A percentile compares a stretch with the other conserved stretches of the same genome.
These are phyloP conservation scores for Morus bassanus DNA, from an alignment of 2,797 vertebrate species.

Conservation along the genomic window DNA sequence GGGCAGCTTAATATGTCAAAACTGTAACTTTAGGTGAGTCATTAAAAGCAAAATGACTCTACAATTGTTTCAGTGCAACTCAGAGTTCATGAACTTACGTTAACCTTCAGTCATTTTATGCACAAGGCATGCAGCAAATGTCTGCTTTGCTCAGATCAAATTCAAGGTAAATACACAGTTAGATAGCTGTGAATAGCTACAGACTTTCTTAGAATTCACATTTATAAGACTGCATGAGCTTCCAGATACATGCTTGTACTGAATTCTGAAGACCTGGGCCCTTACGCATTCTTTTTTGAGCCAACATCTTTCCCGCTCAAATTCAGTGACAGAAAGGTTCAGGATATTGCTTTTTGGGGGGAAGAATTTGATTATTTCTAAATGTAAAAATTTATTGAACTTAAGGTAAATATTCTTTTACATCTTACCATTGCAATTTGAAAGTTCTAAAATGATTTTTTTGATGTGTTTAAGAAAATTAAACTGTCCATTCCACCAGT, in stretches of 20 bases:
- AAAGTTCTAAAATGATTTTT: neutral
- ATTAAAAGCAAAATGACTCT: neutral
- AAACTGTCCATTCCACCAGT: neutral
- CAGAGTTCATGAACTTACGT: neutral
- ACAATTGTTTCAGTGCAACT: neutral
- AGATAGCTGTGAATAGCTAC: neutral
- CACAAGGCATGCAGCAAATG: neutral
- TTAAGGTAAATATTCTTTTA: neutral
- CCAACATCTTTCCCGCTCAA: neutral
- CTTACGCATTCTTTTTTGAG: neutral
- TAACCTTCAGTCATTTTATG: neutral
- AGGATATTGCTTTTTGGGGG: neutral
- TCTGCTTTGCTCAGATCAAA: neutral
- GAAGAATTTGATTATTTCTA: neutral
- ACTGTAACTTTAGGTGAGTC: neutral
- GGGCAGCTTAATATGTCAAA: neutral
- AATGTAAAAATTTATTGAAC: neutral
- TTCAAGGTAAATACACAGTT: neutral
- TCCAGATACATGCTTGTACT: neutral
- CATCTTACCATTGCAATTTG: neutral
- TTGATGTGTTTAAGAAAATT: neutral
- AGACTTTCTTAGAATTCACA: neutral
- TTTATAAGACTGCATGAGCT: neutral
- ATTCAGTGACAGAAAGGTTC: neutral
- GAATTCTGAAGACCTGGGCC: neutral